Conservation (phyloP, 2,113 vertebrate genomes). For the Edolisoma coerulescens region DNA sequence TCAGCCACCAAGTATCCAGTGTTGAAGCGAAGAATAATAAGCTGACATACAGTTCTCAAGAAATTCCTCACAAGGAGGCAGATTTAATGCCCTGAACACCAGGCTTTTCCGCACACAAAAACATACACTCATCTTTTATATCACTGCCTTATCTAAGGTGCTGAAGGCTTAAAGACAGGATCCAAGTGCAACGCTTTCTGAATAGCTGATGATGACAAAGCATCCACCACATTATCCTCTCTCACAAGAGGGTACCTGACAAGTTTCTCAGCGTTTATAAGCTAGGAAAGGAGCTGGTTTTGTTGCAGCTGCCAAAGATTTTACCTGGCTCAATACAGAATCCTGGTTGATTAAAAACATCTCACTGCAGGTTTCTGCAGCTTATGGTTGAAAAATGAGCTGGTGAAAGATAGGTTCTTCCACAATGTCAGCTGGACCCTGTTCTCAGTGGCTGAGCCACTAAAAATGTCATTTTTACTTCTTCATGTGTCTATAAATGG, state of each 20-base stretch:
- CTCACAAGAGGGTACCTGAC: not conserved
- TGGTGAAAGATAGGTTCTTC: not conserved
- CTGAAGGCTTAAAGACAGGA: not conserved
- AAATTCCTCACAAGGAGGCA: constrained; percentile 19
- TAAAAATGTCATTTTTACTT: not conserved
- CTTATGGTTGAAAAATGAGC: not conserved
- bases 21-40: not conserved
- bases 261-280: not conserved
- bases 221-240: not conserved
- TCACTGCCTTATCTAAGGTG: not conserved
- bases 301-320: not conserved
- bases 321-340: not conserved
- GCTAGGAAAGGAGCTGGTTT: not conserved
- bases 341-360: not conserved
- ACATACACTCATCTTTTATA: constrained; percentile 37
- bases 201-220: constrained; percentile 6
- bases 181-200: not conserved
- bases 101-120: constrained; percentile 12
- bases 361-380: not conserved
- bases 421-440: not conserved
- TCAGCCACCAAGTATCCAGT: not conserved
- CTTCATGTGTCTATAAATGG: not conserved
- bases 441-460: not conserved
- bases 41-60: not conserved
- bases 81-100: constrained; percentile 27